These are phyloP conservation scores for Cyclura pinguis DNA, from an alignment of 2,797 vertebrate genomes.

Conservation along the genomic window DNA sequence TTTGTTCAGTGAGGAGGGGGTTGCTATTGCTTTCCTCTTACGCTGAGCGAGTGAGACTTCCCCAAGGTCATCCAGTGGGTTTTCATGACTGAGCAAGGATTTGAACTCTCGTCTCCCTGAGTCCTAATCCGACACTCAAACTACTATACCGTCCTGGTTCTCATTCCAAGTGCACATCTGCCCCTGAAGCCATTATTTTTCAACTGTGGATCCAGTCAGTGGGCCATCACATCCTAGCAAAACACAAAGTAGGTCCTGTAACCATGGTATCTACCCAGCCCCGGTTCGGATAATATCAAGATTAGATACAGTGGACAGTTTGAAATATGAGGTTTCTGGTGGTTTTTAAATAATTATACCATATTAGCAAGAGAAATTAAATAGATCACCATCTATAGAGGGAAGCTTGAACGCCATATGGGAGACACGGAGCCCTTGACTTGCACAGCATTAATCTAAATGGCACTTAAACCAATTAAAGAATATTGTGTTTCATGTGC, in stretches of 20 bases:
- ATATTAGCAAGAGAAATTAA: conserved; percentile 24
- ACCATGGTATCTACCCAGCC: too few species aligned
- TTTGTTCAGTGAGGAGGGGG: too few species aligned
- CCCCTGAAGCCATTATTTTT: background rate
- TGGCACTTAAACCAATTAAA: conserved; percentile 56
- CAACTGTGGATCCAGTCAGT: background rate
- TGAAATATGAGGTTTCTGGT: background rate
- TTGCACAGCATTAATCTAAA: conserved; percentile 38
- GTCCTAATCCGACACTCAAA: background rate
- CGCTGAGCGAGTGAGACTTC: too few species aligned
- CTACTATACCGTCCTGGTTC: background rate
- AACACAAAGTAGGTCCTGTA: background rate
- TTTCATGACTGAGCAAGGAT: too few species aligned
- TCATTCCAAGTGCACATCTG: background rate
- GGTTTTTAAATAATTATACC: conserved; percentile 9
- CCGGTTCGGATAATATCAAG: background rate
- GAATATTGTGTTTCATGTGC: conserved; percentile 55
- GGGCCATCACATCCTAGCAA: background rate
- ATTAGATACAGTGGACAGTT: background rate
- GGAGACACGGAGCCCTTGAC: background rate
- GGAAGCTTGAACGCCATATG: background rate
- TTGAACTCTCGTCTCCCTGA: too few species aligned
- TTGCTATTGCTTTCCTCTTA: too few species aligned
- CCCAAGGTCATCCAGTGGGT: too few species aligned
- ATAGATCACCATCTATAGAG: background rate